Base-by-base conservation (phyloP, 2,113 vertebrate species). In the Sylvietta virens region DNA sequence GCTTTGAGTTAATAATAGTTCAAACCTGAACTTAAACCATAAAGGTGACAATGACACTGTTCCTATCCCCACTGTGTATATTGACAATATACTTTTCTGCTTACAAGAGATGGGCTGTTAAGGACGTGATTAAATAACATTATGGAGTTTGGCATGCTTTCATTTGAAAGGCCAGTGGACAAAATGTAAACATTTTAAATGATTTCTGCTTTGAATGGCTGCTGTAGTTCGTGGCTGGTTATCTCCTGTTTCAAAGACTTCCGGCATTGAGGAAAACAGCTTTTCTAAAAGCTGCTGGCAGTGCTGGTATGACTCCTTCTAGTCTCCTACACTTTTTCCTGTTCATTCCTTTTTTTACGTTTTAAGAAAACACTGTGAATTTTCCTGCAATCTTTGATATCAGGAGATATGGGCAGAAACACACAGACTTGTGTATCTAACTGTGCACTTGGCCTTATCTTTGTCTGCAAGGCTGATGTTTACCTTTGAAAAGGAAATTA, bases 401-500 rank as follows among this genome's bases (percentile, higher is more conserved):
- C 64, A 18, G 94, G 88, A 96, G 93, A 95, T 97, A 93, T 0
- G 18, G 83, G 87, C 86, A 84, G 81, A 88, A 89, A 70, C 60
- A 56, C 60, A 56, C 31, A 80, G 42, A 47, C 65, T 84, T 51
- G 71, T 0, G 16, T 92, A 51, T 76, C 71, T 92, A 71, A 83
- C 48, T 86, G 90, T 94, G 77, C 47, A 62, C 64, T 78, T 65
- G 83, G 85, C 24, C 86, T 89, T 88, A 91, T 72, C 31, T 62
- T 86, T 80, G 70, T 84, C 92, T 90, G 86, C 78, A 83, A 92
- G 90, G 58, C 92, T 71, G 73, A 54, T 95, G 81, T 95, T 97
- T 96, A 94, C 92, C 65, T 91, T 90, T 91, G 58, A 88, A 95
- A 91, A 95, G 94, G 76, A 97, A 97, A 97, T 92, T 60, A 85